Evolutionary conservation across 2,888 invertebrate species (phyloP).

Genomic region (Patella ulyssiponensis): DNA sequence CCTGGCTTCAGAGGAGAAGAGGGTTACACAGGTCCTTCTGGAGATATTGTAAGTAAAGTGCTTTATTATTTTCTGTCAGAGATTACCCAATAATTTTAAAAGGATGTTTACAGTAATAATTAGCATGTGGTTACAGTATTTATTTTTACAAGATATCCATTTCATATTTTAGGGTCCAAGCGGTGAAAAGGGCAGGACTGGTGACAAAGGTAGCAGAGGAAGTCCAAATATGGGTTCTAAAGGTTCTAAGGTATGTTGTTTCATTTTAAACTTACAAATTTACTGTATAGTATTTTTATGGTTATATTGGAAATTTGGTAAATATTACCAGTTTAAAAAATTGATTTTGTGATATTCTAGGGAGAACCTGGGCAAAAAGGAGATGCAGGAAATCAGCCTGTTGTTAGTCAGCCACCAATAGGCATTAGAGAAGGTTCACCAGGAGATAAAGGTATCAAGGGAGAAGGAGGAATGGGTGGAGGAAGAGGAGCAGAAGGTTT

Average conservation of each 20-base stretch:
- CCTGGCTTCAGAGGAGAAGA: slow-evolving; percentile 42
- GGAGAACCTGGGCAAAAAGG: slow-evolving; percentile 44
- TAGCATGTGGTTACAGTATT: too few species aligned
- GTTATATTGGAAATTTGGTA: neutral
- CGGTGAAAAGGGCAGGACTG: slow-evolving; percentile 19
- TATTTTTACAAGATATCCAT: neutral
- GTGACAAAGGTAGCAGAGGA: slow-evolving; percentile 33
- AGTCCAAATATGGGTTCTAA: slow-evolving; percentile 22
- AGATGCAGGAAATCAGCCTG: slow-evolving; percentile 23
- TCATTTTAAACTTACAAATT: too few species aligned
- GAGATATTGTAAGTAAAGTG: slow-evolving; percentile 6
- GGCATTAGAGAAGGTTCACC: slow-evolving; percentile 10
- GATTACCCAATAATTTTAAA: too few species aligned
- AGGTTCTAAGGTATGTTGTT: slow-evolving; percentile 36
- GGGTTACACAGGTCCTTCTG: slow-evolving; percentile 37
- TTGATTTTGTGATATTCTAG: slow-evolving; percentile 30
- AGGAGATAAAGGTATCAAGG: slow-evolving; percentile 40
- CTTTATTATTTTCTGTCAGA: too few species aligned
- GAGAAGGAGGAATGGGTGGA: slow-evolving; percentile 36
- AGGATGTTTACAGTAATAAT: too few species aligned
- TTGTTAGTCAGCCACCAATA: neutral
- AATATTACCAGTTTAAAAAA: neutral
- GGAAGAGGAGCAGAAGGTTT: slow-evolving; percentile 32
- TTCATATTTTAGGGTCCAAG: slow-evolving; percentile 25
- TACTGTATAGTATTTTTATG: too few species aligned